A percentile compares a stretch with the other conserved stretches of the same genome.
These are phyloP conservation scores for Heliocidaris erythrogramma DNA, from an alignment of 35 echinoderm and acorn worm species.

Conservation along the genomic window DNA sequence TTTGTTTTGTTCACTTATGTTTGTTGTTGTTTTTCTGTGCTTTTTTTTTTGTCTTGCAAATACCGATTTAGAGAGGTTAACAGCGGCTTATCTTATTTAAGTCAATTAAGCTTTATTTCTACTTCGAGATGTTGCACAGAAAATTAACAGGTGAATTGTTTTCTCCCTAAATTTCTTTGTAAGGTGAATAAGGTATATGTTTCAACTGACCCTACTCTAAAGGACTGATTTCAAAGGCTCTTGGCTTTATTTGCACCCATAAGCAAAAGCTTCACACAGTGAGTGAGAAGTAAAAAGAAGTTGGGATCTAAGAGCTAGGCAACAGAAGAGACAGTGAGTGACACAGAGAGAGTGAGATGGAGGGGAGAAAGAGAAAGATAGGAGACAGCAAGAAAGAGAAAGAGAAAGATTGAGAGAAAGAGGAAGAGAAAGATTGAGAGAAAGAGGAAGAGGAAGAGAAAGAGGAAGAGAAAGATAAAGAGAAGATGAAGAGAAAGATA, in stretches of 20 bases:
- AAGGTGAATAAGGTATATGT: background rate
- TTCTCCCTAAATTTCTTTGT: background rate
- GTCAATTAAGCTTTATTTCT: background rate
- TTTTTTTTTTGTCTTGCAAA: background rate
- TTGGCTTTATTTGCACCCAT: background rate
- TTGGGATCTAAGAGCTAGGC: too few relatives aligned
- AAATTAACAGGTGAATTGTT: background rate
- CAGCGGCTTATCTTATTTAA: background rate
- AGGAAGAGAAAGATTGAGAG: too few relatives aligned
- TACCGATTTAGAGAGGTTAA: background rate
- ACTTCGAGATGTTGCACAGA: background rate
- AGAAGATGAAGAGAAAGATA: background rate
- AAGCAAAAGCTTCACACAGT: background rate
- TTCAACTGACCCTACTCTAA: background rate
- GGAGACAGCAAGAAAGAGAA: too few relatives aligned
- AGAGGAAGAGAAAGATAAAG: background rate
- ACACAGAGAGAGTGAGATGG: background rate
- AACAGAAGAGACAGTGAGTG: background rate
- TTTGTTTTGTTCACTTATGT: background rate
- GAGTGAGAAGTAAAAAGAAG: background rate
- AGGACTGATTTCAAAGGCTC: background rate
- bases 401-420: too few relatives aligned
- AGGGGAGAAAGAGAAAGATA: background rate
- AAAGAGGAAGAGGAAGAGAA: too few relatives aligned
- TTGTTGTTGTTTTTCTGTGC: too few relatives aligned